Conservation (phyloP, 2,797 vertebrate species). For the Alfaro cultratus region DNA sequence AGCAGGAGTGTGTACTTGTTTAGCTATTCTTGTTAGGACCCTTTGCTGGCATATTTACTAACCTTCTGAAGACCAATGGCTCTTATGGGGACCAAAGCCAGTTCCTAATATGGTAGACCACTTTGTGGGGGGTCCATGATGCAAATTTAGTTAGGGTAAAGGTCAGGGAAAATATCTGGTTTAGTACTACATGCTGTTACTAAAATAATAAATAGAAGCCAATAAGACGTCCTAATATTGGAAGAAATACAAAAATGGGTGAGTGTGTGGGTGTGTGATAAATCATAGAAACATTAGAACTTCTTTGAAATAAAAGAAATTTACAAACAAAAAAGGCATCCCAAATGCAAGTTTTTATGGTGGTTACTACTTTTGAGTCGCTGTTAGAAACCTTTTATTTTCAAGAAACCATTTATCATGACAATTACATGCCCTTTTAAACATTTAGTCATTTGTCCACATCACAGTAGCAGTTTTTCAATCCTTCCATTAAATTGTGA, state of each 20-base stretch:
- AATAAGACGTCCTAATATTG: too few species aligned
- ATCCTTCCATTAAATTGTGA: not conserved
- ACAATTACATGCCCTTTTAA: not conserved
- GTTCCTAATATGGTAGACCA: too few species aligned
- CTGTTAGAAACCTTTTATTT: slow-evolving; percentile 18
- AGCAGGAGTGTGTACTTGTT: not conserved
- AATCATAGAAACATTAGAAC: slow-evolving; percentile 8
- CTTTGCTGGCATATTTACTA: too few species aligned
- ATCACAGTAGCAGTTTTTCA: not conserved
- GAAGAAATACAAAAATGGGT: not conserved
- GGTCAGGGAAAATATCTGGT: too few species aligned
- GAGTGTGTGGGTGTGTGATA: not conserved
- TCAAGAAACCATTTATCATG: not conserved
- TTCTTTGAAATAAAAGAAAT: not conserved
- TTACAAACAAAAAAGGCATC: not conserved
- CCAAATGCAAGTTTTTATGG: not conserved
- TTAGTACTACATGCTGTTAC: too few species aligned
- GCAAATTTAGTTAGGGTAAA: too few species aligned
- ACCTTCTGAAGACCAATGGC: too few species aligned
- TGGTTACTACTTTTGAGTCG: not conserved
- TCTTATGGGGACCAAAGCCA: too few species aligned
- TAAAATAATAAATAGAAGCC: too few species aligned
- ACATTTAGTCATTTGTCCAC: not conserved
- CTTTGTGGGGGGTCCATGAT: too few species aligned
- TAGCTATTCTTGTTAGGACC: too few species aligned